Evolutionary conservation across 2,797 vertebrate genomes (phyloP), one percentile per base, ranked within the genome.

Genomic region (Chaenodraco wilsoni): DNA sequence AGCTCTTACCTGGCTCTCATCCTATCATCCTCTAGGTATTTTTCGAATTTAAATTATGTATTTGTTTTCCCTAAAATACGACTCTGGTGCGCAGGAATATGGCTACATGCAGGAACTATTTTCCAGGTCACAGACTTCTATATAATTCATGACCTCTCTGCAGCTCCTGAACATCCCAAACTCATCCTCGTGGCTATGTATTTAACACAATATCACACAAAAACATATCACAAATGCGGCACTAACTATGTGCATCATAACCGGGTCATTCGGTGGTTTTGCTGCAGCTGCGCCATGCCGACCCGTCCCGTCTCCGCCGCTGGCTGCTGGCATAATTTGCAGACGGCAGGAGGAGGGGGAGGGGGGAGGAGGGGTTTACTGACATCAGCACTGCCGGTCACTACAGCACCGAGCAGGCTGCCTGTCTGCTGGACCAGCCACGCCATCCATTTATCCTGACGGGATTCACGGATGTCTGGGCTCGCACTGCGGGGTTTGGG

Each of bases 381-480:
- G 89, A 94, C 92, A 81, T 92, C 92, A 92, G 82, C 70, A 61
- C 69, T 51, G 70, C 62, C 83, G 78, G 83, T 80, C 83, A 51
- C 72, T 55, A 46, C 87, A 81, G 87, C 77, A 78, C 74, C 81
- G 83, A 82, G 81, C 83, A 67, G 82, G 80, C 84, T 88, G 86
- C 57, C 71, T 85, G 89, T 91, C 88, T 88, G 86, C 83, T 8
- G 79, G 72, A 86, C 84, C 83, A 79, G 82, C 86, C 81, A 82
- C 90, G 86, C 81, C 67, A 64, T 52, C 72, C 83, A 71, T 81
- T 70, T 79, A 52, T 69, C 80, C 76, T 73, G 76, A 79, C 77
- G 60, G 76, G 70, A 70, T 74, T 17, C 48, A 9, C 57, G 72
- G 78, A 77, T 51, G 72, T 83, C 68, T 81, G 76, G 75, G 16